Evolutionary conservation across 2,888 invertebrate genomes (phyloP).

Genomic region (Heteropelma amictum): DNA sequence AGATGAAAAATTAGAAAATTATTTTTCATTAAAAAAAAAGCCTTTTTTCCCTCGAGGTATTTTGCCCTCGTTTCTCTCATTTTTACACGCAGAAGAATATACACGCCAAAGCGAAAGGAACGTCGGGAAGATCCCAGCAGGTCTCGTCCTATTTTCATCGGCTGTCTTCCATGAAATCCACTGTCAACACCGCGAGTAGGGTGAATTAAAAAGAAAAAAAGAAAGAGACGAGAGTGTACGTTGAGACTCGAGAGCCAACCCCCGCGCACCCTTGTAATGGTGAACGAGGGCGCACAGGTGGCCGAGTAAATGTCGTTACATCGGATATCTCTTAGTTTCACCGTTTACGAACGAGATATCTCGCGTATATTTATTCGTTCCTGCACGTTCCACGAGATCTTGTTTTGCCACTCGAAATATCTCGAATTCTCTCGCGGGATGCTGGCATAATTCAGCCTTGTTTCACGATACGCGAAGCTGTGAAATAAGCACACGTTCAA

Average conservation of each 20-base stretch:
- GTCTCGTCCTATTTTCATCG: conserved; percentile 49
- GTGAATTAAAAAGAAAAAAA: conserved; percentile 14
- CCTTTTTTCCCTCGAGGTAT: too few relatives aligned
- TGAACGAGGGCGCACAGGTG: conserved; percentile 13
- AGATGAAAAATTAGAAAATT: too few relatives aligned
- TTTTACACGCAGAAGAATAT: too few relatives aligned
- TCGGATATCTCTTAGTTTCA: background rate
- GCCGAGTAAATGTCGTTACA: conserved; percentile 14
- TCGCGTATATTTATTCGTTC: background rate
- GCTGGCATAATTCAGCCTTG: background rate
- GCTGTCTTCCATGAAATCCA: conserved; percentile 57
- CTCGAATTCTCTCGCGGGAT: background rate
- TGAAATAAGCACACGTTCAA: too few relatives aligned
- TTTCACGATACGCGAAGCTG: background rate
- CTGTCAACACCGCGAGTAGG: conserved; percentile 49
- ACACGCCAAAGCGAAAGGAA: too few relatives aligned
- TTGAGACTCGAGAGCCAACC: background rate
- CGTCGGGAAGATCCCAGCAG: background rate
- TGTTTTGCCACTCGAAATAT: too few relatives aligned
- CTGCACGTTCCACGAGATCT: too few relatives aligned
- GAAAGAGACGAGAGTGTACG: background rate
- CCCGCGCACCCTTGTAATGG: background rate
- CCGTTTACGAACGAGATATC: background rate
- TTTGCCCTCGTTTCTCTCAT: too few relatives aligned
- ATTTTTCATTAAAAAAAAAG: too few relatives aligned